Conservation (phyloP, 2,888 invertebrate genomes). For the Drosophila falleni region DNA sequence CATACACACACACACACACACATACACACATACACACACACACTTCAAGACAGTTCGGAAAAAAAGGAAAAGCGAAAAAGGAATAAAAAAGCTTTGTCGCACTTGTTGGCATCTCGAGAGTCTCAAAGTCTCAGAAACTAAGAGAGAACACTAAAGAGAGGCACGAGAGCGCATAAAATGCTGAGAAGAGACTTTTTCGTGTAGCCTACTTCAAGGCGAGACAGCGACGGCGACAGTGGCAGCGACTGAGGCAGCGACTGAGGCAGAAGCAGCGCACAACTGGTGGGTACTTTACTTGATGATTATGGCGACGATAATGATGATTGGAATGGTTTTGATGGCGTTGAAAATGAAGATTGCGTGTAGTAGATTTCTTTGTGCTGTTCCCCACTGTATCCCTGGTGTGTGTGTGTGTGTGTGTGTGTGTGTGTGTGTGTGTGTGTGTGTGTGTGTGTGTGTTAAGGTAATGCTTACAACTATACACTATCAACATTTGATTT, state of each 20-base stretch:
- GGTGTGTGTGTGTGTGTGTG: slow-evolving; percentile 13
- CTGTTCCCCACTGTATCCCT: slow-evolving; percentile 27
- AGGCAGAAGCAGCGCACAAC: slow-evolving; percentile 67
- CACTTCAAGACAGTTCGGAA: slow-evolving; percentile 13
- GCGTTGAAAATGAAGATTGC: slow-evolving; percentile 84
- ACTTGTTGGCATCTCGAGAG: slow-evolving; percentile 74
- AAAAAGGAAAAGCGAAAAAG: slow-evolving; percentile 19
- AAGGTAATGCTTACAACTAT: slow-evolving; percentile 73
- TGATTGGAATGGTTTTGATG: slow-evolving; percentile 85
- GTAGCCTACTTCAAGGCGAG: slow-evolving; percentile 60
- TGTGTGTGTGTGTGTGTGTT: slow-evolving; percentile 31
- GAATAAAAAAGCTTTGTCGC: slow-evolving; percentile 57
- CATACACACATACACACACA: slow-evolving; percentile 10
- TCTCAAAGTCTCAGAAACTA: slow-evolving; percentile 45
- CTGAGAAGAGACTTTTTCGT: slow-evolving; percentile 21
- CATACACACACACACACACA: slow-evolving; percentile 21
- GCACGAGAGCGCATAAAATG: slow-evolving; percentile 19
- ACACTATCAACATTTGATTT: slow-evolving; percentile 79
- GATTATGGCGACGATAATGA: slow-evolving; percentile 85
- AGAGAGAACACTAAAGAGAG: slow-evolving; percentile 35
- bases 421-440: slow-evolving; percentile 7
- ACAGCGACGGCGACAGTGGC: slow-evolving; percentile 4
- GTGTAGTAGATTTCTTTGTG: slow-evolving; percentile 78
- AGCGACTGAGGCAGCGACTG: background rate
- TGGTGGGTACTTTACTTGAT: slow-evolving; percentile 85